A percentile compares a stretch with the other conserved stretches of the same genome.
Evolutionary conservation across 2,113 vertebrate species (phyloP).

Genomic region (Enhydra lutris): DNA sequence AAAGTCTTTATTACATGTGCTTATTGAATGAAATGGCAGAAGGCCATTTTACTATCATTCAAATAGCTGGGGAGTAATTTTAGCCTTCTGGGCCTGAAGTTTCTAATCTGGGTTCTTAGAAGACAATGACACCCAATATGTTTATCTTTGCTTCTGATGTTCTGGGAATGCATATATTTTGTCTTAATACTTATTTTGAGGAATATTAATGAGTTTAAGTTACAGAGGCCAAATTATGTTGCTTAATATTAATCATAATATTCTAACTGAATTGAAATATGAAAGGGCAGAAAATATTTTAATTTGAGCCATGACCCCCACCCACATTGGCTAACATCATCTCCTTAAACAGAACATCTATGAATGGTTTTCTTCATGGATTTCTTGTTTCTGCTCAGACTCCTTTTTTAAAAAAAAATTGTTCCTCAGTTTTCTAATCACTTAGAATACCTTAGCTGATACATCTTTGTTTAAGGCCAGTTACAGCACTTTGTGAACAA

Average conservation of each 20-base stretch:
- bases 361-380: neutral
- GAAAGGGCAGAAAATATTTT: neutral
- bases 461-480: neutral
- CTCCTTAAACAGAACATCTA: neutral
- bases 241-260: slow-evolving; percentile 32
- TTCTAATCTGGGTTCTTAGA: neutral
- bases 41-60: neutral
- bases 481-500: neutral
- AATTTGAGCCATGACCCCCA: neutral
- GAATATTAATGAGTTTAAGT: slow-evolving; percentile 20
- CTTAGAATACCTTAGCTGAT: slow-evolving; percentile 4
- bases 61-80: neutral
- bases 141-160: neutral
- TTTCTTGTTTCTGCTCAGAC: neutral
- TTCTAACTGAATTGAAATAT: slow-evolving; percentile 8
- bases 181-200: neutral
- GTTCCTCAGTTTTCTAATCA: neutral
- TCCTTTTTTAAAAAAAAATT: neutral
- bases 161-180: neutral
- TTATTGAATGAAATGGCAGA: neutral
- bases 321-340: neutral
- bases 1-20: neutral
- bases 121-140: neutral
- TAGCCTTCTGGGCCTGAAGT: neutral
- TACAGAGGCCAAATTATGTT: neutral